Base-by-base conservation (phyloP, 2,888 invertebrate species). In the Desoria tigrina region DNA sequence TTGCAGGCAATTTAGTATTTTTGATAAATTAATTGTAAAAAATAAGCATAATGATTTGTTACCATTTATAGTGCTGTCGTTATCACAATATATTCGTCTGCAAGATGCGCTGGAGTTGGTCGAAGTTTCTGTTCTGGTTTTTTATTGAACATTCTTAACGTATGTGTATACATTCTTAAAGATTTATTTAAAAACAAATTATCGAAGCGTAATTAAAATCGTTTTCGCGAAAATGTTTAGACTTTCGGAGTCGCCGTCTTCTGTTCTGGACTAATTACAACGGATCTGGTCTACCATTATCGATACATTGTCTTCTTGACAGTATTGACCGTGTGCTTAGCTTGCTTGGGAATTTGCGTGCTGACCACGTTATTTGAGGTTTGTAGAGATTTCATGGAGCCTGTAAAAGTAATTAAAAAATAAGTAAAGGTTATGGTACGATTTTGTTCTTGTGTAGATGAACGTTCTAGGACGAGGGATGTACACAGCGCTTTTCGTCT, bases 341-440 rank as follows among this genome's bases (percentile, higher is more conserved):
- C 66, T 24, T 65, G 68, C 28, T 66, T 71, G 61, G 71, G 71
- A 59, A 71, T 66, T 42, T 61, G 68, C 37, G 61, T 68, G 28
- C 50, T 71, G 21, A 66, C 71, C 16, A 61, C 68, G 18, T 49
- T 71, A 9, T 71, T 71, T 64, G 71, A 71, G 37, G 71, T 71
- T 54, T 56, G 37, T 51, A 24, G 6, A 23, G n/a, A n/a, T n/a
- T n/a, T n/a, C n/a, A n/a, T n/a, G n/a, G n/a, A n/a, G n/a, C n/a
- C 7, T 23, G 24, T 42, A 58, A 28, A 9, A 53, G 26, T 27
- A n/a, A 53, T 26, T n/a, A 11, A 23, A 11, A 23, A 53, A n/a
- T n/a, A n/a, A n/a, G 24, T 23, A 23, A 11, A 11, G 18, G 4
- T 27, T 27, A 23, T 9, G 27, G 14, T 49, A 14, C n/a, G n/a